These are phyloP conservation scores for Corythoichthys haematopterus DNA, from an alignment of 2,113 vertebrate species.

Conservation along the genomic window DNA sequence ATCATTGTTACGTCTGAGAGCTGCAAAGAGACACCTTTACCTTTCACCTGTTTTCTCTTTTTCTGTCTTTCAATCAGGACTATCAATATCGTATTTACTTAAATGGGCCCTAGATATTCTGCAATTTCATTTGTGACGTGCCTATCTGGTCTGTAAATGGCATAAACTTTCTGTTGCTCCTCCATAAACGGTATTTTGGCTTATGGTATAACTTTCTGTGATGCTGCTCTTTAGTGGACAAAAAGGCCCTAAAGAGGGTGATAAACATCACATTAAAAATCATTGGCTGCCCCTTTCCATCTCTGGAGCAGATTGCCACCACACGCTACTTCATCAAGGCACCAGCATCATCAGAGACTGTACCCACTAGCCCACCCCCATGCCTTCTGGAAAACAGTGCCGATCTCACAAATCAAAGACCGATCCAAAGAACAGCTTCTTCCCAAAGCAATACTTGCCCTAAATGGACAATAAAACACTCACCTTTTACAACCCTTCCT, in stretches of 20 bases:
- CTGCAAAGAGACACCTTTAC: not conserved
- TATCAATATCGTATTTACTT: not conserved
- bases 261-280: too few species aligned
- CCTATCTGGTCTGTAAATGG: too few species aligned
- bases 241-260: too few species aligned
- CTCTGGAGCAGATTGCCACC: too few species aligned
- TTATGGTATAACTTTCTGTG: not conserved
- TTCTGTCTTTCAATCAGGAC: not conserved
- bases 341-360: too few species aligned
- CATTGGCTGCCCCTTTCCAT: too few species aligned
- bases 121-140: too few species aligned
- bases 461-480: too few species aligned
- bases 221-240: not conserved
- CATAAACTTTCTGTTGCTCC: not conserved
- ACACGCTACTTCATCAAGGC: too few species aligned
- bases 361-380: too few species aligned
- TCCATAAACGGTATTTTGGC: not conserved
- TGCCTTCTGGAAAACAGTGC: not conserved
- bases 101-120: not conserved
- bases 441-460: not conserved
- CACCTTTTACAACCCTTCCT: not conserved
- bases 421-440: not conserved
- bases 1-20: conserved; percentile 5
- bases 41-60: not conserved
- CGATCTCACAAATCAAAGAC: not conserved